Evolutionary conservation across 2,113 vertebrate species (phyloP), one percentile per base, ranked within the genome.

Genomic region (Elephas maximus): DNA sequence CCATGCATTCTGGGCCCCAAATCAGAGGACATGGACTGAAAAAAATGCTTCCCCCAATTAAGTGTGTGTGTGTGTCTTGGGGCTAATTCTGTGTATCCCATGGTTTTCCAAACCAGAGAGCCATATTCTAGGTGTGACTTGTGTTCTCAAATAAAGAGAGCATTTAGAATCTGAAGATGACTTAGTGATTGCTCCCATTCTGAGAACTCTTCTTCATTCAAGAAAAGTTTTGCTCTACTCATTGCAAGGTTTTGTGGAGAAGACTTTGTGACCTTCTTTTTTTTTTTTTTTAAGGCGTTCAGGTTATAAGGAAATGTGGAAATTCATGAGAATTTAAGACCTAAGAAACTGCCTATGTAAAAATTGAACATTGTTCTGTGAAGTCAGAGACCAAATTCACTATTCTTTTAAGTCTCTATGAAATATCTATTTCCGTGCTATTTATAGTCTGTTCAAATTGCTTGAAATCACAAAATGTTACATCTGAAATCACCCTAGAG

Each of bases 241-340:
- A 86, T n/a, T 7, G 4, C n/a, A 11, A 41, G 28, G 8, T 28
- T 93, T 74, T 94, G 23, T 67, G n/a, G 45, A 79, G 65, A 94
- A 92, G 24, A 51, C 45, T 91, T 93, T 62, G 17, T 4, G 89
- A 71, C 23, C 26, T 24, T 93, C 1, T 62, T 88, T 96, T 24
- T 30, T 96, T 1, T 85, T 93, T 28, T 53, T 92, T 44, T 37
- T 21, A 60, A 85, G 74, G 26, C 86, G 6, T 73, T 21, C 51
- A 81, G 37, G 30, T 86, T 63, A 88, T 89, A 51, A 95, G 28
- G 73, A 92, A 93, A 94, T 91, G 23, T 62, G 41, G 76, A 92
- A 81, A 82, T 53, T 69, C 6, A 6, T 5, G 67, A 60, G 60
- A 80, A 37, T 57, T 65, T 37, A 71, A 93, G 90, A 78, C 8